These are phyloP conservation scores for Hypotaenidia okinawae DNA, from an alignment of 2,797 vertebrate species.

Conservation along the genomic window DNA sequence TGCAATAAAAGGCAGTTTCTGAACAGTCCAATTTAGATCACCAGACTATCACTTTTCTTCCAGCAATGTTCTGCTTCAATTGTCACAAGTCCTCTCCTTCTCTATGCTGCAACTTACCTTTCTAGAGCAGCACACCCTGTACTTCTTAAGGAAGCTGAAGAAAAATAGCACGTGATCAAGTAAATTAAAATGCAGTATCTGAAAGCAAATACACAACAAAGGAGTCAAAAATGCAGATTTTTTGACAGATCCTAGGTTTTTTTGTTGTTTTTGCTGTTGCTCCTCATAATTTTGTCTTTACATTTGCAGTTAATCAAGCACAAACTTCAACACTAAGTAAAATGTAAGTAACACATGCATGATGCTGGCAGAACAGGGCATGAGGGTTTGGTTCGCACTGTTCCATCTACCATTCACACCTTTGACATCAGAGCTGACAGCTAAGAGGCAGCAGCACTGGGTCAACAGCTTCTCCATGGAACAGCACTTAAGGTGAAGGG, in stretches of 20 bases:
- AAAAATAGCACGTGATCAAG: neutral
- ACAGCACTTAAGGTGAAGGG: neutral
- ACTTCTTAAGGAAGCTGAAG: neutral
- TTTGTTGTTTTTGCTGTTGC: neutral
- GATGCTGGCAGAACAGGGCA: accelerated
- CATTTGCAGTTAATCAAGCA: neutral
- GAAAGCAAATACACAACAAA: neutral
- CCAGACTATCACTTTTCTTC: neutral
- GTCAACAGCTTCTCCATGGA: neutral
- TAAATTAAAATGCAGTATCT: neutral
- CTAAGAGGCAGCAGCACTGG: neutral
- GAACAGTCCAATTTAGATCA: neutral
- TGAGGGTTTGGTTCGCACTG: neutral
- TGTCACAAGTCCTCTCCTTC: neutral
- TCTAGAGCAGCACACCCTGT: neutral
- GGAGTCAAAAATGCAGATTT: neutral
- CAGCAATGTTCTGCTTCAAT: neutral
- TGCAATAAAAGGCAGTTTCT: conserved; percentile 25
- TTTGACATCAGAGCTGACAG: neutral
- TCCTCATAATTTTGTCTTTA: neutral
- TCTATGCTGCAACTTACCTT: neutral
- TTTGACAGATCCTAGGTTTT: neutral
- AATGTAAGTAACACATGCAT: neutral
- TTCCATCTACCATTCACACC: neutral
- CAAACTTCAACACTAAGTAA: neutral